Evolutionary conservation across 2,888 invertebrate genomes (phyloP), one percentile per base, ranked within the genome.

Genomic region (Tanaodytes sp.): DNA sequence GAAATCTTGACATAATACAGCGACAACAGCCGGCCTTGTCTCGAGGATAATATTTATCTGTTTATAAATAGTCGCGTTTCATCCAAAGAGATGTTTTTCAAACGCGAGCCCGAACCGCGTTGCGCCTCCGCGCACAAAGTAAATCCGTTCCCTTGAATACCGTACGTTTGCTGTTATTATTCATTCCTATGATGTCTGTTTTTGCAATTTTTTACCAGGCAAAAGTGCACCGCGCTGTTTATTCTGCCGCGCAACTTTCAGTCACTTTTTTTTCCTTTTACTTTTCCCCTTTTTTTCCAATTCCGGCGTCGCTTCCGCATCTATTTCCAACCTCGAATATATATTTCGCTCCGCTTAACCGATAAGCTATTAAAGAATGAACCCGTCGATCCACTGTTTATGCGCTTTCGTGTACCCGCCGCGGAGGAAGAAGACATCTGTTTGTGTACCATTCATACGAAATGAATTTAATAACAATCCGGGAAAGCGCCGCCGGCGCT

Each of bases 31-130:
- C 42, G 43, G n/a, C n/a, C n/a, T n/a, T n/a, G n/a, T n/a, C n/a
- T 57, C 64, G 63, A 61, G 62, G 62, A 70, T 61, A 70, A 65
- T 62, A 65, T 70, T 70, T 58, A 70, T 65, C 62, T 66, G 65
- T 66, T 57, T 65, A 66, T 70, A 70, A 70, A 70, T 70, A 70
- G 64, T 55, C 48, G 39, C 65, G 65, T 65, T 70, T 70, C 70
- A 61, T 64, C 55, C 46, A 20, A 18, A 70, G 61, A 61, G 61
- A 70, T 70, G 61, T 70, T 64, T 64, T 61, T 55, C 61, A 61
- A 70, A 69, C 49, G 6, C 5, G 15, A 16, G 37, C 55, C 49
- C 43, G 12, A 51, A 42, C 36, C 20, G 59, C 31, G 46, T 40
- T 19, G 30, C 23, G 33, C 27, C 30, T 40, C n/a, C 58, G 18